Conservation (phyloP, 2,888 invertebrate species). For the Molanna angustata region DNA sequence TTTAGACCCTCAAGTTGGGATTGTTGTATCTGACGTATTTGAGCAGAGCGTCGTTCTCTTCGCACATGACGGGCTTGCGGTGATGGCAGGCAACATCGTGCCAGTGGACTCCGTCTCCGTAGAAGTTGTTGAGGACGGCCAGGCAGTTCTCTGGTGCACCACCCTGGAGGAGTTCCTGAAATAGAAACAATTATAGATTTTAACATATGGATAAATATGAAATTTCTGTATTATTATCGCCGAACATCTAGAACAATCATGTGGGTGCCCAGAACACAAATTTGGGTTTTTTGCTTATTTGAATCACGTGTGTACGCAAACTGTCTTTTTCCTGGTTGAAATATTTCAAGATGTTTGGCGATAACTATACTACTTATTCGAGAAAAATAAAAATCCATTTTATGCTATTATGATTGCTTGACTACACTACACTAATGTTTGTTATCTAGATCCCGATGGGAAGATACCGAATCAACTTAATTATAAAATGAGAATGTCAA, state of each 20-base stretch:
- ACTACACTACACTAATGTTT: no score
- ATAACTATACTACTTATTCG: no score
- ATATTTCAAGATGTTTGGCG: no score
- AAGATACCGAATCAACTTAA: no score
- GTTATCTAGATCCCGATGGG: no score
- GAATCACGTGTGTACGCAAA: no score
- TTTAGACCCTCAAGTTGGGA: conserved; percentile 71
- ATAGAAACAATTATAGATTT: conserved; percentile 8
- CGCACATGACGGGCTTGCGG: conserved; percentile 84
- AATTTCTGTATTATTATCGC: background rate
- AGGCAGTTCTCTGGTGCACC: conserved; percentile 85
- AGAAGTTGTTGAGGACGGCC: conserved; percentile 84
- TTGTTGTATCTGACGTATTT: conserved; percentile 82
- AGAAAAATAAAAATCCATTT: no score
- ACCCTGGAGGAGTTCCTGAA: conserved; percentile 70
- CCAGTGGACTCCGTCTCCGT: conserved; percentile 89
- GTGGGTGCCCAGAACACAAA: no score
- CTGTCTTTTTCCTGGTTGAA: no score
- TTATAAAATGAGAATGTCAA: no score
- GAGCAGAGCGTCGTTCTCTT: conserved; percentile 82
- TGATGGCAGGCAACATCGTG: conserved; percentile 91
- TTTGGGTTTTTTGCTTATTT: no score
- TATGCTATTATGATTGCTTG: no score
- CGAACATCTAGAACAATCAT: background rate
- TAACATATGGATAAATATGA: background rate